A percentile compares a stretch with the other conserved stretches of the same genome.
phyloP scores from a whole-genome alignment of 2,113 vertebrate genomes.

The Aix galericulata region DNA sequence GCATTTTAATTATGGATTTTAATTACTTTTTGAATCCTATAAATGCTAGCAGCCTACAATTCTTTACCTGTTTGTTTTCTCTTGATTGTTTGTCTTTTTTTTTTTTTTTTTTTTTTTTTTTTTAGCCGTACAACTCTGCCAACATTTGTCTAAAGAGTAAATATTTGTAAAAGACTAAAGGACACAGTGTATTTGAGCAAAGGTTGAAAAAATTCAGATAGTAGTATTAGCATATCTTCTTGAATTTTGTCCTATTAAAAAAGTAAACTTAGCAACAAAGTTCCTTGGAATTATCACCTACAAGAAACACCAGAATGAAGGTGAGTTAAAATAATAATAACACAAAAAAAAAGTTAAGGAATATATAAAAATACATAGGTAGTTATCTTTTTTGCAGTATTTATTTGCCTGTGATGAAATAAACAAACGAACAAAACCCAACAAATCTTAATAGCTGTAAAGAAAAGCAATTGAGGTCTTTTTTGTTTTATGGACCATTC shows the following conservation, averaged over 20 bases:
- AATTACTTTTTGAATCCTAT: slow-evolving; percentile 50
- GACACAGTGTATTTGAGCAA: slow-evolving; percentile 19
- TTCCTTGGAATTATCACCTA: neutral
- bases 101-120: neutral
- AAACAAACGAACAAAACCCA: neutral
- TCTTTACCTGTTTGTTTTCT: neutral
- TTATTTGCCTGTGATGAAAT: neutral
- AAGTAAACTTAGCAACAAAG: neutral
- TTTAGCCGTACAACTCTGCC: neutral
- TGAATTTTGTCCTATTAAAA: neutral
- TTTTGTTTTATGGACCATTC: neutral
- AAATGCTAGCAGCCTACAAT: slow-evolving; percentile 31
- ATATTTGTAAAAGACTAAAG: neutral
- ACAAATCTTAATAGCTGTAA: neutral
- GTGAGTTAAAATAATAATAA: neutral
- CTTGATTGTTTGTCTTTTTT: too few relatives aligned
- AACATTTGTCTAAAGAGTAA: neutral
- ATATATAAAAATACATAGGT: neutral
- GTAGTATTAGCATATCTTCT: neutral
- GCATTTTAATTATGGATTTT: slow-evolving; percentile 41
- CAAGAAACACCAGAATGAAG: neutral
- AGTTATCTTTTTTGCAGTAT: neutral
- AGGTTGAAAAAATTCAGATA: neutral
- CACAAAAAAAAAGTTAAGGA: neutral
- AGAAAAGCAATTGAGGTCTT: neutral